Evolutionary conservation across 2,888 invertebrate genomes (phyloP), one percentile per base, ranked within the genome.

Genomic region (Pammene fasciana): DNA sequence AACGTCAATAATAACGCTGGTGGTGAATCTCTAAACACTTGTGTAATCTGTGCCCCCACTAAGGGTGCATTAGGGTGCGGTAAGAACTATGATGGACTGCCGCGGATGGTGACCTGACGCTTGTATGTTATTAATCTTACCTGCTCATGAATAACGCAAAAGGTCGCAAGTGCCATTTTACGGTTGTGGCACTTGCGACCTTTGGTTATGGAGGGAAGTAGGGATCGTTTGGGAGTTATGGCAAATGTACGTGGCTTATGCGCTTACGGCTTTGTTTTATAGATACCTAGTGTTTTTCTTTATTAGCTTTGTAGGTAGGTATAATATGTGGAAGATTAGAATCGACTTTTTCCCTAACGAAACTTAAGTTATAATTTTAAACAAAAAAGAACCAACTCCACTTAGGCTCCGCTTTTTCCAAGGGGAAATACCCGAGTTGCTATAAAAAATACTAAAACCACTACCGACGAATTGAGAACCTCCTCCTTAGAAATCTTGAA

Each of bases 1-100:
- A n/a, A n/a, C n/a, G n/a, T n/a, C n/a, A n/a, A n/a, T n/a, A n/a
- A n/a, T n/a, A n/a, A n/a, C n/a, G n/a, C n/a, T n/a, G n/a, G 26
- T 26, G 26, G 26, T 26, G 26, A 26, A 26, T 26, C 26, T 26
- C 26, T 26, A 26, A 38, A 38, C 6, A 38, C 0, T 50, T 56
- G 48, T 34, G 18, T 67, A 61, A 55, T 54, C 36, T 14, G 14
- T 18, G 46, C 38, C 55, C 11, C 38, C n/a, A 36, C 38, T 60
- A 41, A 46, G 54, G 60, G 16, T 65, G 54, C 65, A 65, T 70
- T 60, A 70, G 65, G 70, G 59, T 34, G 61, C 34, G 18, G 59
- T 48, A 68, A 68, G 68, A 70, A 70, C 54, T 54, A 65, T 65
- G 70, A 70, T 65, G 48, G 65, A 70, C 65, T 60, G 48, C 60